Base-by-base conservation (phyloP, 2,888 invertebrate genomes). In the Eugnorisma glareosa region DNA sequence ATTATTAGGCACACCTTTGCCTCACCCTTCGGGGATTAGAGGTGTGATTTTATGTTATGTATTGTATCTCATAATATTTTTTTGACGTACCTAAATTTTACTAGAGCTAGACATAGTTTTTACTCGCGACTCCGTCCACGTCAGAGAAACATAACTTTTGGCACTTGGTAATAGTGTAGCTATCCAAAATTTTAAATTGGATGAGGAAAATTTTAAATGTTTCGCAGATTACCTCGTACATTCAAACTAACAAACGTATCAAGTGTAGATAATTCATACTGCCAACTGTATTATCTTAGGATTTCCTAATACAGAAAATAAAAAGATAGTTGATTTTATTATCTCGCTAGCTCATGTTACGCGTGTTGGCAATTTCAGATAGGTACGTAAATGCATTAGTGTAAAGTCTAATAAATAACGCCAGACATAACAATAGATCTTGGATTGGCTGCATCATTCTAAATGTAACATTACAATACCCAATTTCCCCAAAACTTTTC, bases 401-500 rank as follows among this genome's bases (percentile, higher is more conserved):
- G 24, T 10, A 2, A 24, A 45, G 24, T 31, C 37, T 40, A 15
- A 45, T 37, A 24, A 73, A 28, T 28, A 18, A 28, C 7, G 2
- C 1, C 7, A 18, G 7, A 11, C 4, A 21, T 18, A 59, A 28
- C 18, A 77, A 77, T 57, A 37, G 7, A 45, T 28, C 24, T 7
- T 8, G 4, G 3, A 28, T n/a, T 1, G 1, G 24, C 18, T 10
- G 28, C 1, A 45, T 28, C 4, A n/a, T 35, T 61, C 43, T 28
- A 31, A 69, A 68, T n/a, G 15, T 45, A 18, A 40, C 18, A 64
- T 5, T 13, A 11, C 11, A 54, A 73, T 1, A 6, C 61, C 11
- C 35, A 43, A 43, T 43, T 61, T 40, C 15, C 59, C 64, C 45
- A 24, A 40, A 83, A 61, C 15, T 59, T 76, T 51, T 48, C 69